phyloP scores from a whole-genome alignment of 2,797 vertebrate species.

The Austrolebias charrua region DNA sequence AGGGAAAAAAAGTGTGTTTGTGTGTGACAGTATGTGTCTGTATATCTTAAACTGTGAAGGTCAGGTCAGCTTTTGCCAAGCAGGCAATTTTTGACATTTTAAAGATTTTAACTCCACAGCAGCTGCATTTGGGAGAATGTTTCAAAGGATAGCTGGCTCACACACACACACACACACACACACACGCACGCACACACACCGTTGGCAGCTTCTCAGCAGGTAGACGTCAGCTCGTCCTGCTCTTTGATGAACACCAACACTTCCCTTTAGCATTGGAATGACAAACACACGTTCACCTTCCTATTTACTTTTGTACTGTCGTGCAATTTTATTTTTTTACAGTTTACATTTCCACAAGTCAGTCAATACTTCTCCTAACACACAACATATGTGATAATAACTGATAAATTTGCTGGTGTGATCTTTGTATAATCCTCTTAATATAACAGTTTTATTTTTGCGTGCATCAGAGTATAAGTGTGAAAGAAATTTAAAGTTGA shows the following conservation, averaged over 20 bases:
- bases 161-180: slow-evolving; percentile 22
- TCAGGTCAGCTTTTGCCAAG: slow-evolving; percentile 27
- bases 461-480: not conserved
- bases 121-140: not conserved
- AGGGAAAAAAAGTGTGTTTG: slow-evolving; percentile 2
- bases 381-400: not conserved
- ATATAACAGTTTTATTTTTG: not conserved
- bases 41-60: not conserved
- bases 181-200: slow-evolving; percentile 20
- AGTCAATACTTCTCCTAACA: not conserved
- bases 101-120: not conserved
- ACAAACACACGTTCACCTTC: slow-evolving; percentile 41
- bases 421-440: not conserved
- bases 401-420: not conserved
- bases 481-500: slow-evolving; percentile 18
- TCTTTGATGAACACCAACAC: slow-evolving; percentile 71
- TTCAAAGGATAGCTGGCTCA: slow-evolving; percentile 6
- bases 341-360: not conserved
- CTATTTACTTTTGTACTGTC: slow-evolving; percentile 5
- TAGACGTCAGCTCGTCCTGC: slow-evolving; percentile 65
- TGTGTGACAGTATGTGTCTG: slow-evolving; percentile 10
- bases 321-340: slow-evolving; percentile 5
- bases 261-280: slow-evolving; percentile 67
- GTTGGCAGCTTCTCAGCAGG: slow-evolving; percentile 64
- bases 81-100: slow-evolving; percentile 1